A percentile compares a stretch with the other conserved stretches of the same genome.
phyloP scores from a whole-genome alignment of 2,888 invertebrate genomes.

The Chorisops tibialis region DNA sequence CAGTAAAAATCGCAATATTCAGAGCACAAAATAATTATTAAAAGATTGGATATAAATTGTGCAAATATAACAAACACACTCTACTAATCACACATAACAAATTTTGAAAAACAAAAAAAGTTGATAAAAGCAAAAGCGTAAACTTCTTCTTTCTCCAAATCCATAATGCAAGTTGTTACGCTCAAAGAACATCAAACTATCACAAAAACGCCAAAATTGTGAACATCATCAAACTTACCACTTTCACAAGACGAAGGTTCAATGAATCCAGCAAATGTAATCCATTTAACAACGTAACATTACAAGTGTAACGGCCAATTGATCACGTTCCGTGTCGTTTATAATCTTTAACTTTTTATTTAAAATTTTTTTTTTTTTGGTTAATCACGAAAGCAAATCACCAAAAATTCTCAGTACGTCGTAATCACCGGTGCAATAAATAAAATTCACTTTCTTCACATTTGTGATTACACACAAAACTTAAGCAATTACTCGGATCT shows the following conservation, averaged over 20 bases:
- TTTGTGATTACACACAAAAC: background rate
- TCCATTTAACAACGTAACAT: slow-evolving; percentile 12
- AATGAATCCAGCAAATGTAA: slow-evolving; percentile 9
- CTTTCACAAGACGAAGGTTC: slow-evolving; percentile 16
- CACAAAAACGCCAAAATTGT: no score
- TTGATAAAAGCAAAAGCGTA: background rate
- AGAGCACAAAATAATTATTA: no score
- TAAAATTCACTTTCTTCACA: slow-evolving; percentile 20
- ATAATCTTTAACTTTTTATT: background rate
- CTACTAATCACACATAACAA: no score
- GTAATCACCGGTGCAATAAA: slow-evolving; percentile 2
- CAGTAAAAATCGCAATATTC: no score
- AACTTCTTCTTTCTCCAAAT: no score
- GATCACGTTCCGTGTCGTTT: slow-evolving; percentile 17
- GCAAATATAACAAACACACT: no score
- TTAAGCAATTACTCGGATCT: no score
- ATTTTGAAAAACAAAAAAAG: background rate
- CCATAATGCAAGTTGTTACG: no score
- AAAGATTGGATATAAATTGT: no score
- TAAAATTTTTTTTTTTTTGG: background rate
- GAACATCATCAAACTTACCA: background rate
- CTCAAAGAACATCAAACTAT: no score
- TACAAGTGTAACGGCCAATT: slow-evolving; percentile 18
- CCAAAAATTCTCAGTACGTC: slow-evolving; percentile 7
- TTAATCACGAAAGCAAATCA: slow-evolving; percentile 18